A percentile compares a stretch with the other conserved stretches of the same genome.
These are phyloP conservation scores for Enchytraeus crypticus DNA, from an alignment of 2,888 invertebrate genomes.

Conservation along the genomic window DNA sequence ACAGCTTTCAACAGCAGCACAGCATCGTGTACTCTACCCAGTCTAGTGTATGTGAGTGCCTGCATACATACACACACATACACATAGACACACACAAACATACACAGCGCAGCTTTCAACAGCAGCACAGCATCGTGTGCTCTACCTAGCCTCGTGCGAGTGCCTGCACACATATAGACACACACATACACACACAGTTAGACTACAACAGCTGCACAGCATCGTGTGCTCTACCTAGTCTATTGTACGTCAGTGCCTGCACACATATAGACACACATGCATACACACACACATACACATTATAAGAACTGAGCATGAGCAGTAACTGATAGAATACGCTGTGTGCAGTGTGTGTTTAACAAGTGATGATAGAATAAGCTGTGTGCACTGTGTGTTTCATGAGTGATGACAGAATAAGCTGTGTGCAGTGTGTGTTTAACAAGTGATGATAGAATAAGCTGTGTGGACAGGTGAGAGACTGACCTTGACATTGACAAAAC, in stretches of 20 bases:
- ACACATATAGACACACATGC: neutral
- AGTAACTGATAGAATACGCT: slow-evolving; percentile 1
- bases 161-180: neutral
- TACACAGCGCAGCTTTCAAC: slow-evolving; percentile 2
- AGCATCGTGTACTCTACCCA: slow-evolving; percentile 6
- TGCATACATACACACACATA: neutral
- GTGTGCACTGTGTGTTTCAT: too few relatives aligned
- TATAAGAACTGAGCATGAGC: neutral
- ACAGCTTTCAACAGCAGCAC: slow-evolving; percentile 6
- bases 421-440: too few relatives aligned
- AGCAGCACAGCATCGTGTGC: slow-evolving; percentile 8
- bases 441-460: too few relatives aligned
- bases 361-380: too few relatives aligned
- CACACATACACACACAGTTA: too few relatives aligned
- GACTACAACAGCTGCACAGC: slow-evolving; percentile 9
- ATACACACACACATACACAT: neutral
- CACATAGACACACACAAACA: neutral
- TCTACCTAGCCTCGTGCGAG: neutral
- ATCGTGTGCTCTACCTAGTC: slow-evolving; percentile 3
- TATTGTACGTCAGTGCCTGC: slow-evolving; percentile 1
- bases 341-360: too few relatives aligned
- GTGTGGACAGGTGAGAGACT: neutral
- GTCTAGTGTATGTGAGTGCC: neutral
- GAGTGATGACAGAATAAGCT: too few relatives aligned
- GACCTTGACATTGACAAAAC: slow-evolving; percentile 10